Evolutionary conservation across 2,888 invertebrate genomes (phyloP).

Genomic region (Pocota personata): DNA sequence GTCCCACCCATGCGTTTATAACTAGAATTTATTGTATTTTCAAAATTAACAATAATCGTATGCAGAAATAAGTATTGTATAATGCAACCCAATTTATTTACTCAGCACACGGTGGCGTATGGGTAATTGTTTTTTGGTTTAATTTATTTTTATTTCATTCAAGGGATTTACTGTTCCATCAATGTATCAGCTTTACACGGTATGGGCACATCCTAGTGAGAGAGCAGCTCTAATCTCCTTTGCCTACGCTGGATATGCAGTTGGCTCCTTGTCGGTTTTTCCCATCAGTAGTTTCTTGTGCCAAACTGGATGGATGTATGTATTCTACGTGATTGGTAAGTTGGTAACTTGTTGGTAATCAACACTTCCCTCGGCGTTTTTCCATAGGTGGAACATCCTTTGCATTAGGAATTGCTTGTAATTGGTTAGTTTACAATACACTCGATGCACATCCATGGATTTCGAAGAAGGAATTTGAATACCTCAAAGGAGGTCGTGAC

Average conservation of each 20-base stretch:
- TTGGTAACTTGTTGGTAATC: too few species aligned
- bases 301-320: conserved; percentile 85
- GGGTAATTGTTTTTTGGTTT: background rate
- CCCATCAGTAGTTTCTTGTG: conserved; percentile 85
- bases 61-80: too few species aligned
- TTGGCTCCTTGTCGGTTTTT: conserved; percentile 83
- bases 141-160: background rate
- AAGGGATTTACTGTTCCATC: conserved; percentile 81
- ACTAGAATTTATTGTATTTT: too few species aligned
- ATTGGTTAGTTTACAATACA: conserved; percentile 83
- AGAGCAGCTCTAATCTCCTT: conserved; percentile 81
- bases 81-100: too few species aligned
- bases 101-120: conserved; percentile 13
- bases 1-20: too few species aligned
- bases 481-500: conserved; percentile 75
- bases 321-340: conserved; percentile 85
- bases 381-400: conserved; percentile 77
- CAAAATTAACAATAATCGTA: too few species aligned
- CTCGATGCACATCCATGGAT: conserved; percentile 85
- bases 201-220: conserved; percentile 82
- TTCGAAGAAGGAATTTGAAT: conserved; percentile 81
- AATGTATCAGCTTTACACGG: conserved; percentile 80
- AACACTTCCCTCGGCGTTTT: too few species aligned
- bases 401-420: conserved; percentile 76
- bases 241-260: conserved; percentile 83